Conservation (phyloP, 2,888 invertebrate species). For the Eupithecia dodoneata region DNA sequence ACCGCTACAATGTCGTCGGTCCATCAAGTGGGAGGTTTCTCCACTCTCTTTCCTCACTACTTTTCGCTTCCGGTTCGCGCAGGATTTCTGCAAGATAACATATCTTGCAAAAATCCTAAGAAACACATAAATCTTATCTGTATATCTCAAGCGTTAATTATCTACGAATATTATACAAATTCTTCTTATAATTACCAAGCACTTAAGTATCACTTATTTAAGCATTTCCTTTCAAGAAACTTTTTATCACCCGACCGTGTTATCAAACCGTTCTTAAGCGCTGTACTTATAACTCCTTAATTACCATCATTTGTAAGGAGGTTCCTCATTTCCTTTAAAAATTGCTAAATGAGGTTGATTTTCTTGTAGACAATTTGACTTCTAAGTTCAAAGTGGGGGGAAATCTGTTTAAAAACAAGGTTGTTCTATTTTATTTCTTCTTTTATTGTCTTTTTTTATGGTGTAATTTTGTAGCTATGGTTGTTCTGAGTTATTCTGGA, state of each 20-base stretch:
- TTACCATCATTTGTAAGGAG: conserved; percentile 44
- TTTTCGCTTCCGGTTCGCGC: no score
- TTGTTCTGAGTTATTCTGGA: no score
- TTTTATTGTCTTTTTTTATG: neutral
- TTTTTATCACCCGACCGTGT: conserved; percentile 32
- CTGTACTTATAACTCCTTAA: conserved; percentile 45
- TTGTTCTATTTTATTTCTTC: neutral
- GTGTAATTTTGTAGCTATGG: neutral
- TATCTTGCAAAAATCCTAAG: neutral
- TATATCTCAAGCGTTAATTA: neutral
- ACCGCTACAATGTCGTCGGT: no score
- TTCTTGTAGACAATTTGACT: conserved; percentile 36
- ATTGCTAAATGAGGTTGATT: conserved; percentile 45
- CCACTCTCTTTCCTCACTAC: no score
- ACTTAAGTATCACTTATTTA: conserved; percentile 28
- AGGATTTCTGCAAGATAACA: no score
- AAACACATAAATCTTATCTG: neutral
- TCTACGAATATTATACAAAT: neutral
- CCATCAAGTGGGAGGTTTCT: no score
- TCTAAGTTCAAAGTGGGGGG: conserved; percentile 15
- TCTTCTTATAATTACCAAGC: conserved; percentile 5
- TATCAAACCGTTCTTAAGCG: conserved; percentile 38
- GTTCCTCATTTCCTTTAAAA: conserved; percentile 33
- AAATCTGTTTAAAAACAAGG: neutral
- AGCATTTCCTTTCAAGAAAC: conserved; percentile 27